Percentiles rank a stretch among this genome's conserved stretches.
Conservation (phyloP, 2,797 vertebrate species). For the Periparus ater region DNA sequence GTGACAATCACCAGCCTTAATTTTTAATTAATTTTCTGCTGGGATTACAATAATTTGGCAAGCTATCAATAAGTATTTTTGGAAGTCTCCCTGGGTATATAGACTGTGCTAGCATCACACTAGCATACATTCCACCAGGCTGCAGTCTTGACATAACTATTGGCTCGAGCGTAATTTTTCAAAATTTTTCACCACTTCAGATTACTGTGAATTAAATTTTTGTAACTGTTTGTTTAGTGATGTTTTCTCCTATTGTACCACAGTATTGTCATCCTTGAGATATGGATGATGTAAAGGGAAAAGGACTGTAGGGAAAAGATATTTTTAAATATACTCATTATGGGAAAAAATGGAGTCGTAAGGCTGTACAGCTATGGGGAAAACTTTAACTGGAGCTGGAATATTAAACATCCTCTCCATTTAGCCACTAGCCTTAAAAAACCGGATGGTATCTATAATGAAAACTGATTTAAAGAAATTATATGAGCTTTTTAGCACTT, state of each 20-base stretch:
- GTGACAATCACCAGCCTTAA: not conserved
- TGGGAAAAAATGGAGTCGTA: not conserved
- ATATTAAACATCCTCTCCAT: not conserved
- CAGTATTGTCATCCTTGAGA: not conserved
- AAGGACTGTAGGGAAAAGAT: not conserved
- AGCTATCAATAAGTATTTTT: not conserved
- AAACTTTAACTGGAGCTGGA: not conserved
- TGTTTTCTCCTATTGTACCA: not conserved
- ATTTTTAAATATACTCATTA: not conserved
- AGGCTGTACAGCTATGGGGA: not conserved
- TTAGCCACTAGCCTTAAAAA: not conserved
- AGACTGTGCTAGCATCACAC: not conserved
- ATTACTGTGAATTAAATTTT: not conserved
- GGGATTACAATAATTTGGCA: slow-evolving; percentile 19
- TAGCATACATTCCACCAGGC: not conserved
- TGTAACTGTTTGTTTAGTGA: not conserved
- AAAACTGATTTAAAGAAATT: not conserved
- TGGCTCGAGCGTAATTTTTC: not conserved
- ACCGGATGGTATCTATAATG: not conserved
- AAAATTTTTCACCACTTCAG: not conserved
- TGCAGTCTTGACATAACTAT: not conserved
- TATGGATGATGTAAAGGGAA: not conserved
- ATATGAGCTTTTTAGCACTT: not conserved
- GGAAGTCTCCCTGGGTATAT: not conserved
- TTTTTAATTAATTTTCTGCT: not conserved